Conservation (phyloP, 1,140 invertebrate genomes). For the Campodea augens region DNA sequence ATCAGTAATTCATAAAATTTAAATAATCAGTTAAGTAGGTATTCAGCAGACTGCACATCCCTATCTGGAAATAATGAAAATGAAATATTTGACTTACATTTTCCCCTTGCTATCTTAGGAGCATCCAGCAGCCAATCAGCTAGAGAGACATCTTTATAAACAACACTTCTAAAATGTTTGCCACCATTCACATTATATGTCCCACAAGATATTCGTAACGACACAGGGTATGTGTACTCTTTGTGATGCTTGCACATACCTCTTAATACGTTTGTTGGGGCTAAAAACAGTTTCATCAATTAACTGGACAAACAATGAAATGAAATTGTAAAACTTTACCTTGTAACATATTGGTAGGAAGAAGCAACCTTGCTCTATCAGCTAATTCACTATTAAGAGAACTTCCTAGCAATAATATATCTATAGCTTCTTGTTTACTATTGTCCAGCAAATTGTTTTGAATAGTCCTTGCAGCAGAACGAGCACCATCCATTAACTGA, state of each 20-base stretch:
- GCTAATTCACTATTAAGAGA: slow-evolving; percentile 75
- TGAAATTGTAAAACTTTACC: slow-evolving; percentile 24
- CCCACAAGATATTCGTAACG: slow-evolving; percentile 64
- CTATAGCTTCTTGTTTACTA: slow-evolving; percentile 97
- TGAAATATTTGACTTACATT: slow-evolving; percentile 22
- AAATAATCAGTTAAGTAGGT: too few relatives aligned
- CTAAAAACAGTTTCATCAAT: slow-evolving; percentile 22
- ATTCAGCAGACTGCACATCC: too few relatives aligned
- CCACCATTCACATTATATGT: slow-evolving; percentile 99
- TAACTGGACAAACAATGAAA: background rate
- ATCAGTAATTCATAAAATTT: too few relatives aligned
- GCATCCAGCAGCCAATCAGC: slow-evolving; percentile 88
- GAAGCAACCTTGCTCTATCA: slow-evolving; percentile 68
- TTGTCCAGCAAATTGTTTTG: slow-evolving; percentile 97
- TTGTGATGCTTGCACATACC: slow-evolving; percentile 65
- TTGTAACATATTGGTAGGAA: slow-evolving; percentile 75
- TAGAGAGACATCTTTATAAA: slow-evolving; percentile 82
- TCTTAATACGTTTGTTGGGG: slow-evolving; percentile 52
- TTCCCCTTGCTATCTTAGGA: slow-evolving; percentile 22
- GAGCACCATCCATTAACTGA: slow-evolving; percentile 79
- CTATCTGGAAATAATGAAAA: slow-evolving; percentile 5
- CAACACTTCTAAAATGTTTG: slow-evolving; percentile 91
- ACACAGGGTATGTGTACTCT: slow-evolving; percentile 57
- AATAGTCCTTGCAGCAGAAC: slow-evolving; percentile 92
- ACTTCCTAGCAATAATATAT: slow-evolving; percentile 79